Percentiles rank a stretch among this genome's conserved stretches.
Conservation (phyloP, 2,888 invertebrate species). For the Andrena praecox region DNA sequence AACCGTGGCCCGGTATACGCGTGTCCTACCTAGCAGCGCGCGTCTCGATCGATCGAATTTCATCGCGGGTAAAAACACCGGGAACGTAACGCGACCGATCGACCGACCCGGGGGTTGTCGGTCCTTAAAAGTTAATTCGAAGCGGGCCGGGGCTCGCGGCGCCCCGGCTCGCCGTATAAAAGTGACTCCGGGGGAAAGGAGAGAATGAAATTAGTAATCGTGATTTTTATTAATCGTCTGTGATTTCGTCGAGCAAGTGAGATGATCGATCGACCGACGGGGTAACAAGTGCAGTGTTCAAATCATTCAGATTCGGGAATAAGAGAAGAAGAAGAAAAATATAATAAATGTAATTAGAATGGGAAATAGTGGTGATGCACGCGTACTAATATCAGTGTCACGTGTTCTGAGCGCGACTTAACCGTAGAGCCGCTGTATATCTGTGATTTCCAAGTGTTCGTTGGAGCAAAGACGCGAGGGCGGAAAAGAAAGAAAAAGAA, state of each 20-base stretch:
- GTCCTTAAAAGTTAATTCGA: background rate
- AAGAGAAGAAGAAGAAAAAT: conserved; percentile 1
- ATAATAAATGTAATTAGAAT: conserved; percentile 16
- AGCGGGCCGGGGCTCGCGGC: background rate
- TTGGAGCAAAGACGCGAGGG: conserved; percentile 31
- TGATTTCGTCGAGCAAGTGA: conserved; percentile 64
- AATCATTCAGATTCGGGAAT: conserved; percentile 24
- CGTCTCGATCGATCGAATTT: conserved; percentile 15
- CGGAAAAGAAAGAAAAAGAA: conserved; percentile 14
- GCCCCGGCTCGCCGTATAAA: background rate
- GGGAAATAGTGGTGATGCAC: conserved; percentile 48
- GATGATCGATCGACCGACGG: conserved; percentile 18
- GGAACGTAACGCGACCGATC: background rate
- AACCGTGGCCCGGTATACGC: conserved; percentile 54
- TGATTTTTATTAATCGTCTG: conserved; percentile 54
- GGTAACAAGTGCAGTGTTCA: conserved; percentile 65
- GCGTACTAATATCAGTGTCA: conserved; percentile 56
- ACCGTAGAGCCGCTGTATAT: conserved; percentile 49
- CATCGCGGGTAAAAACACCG: background rate
- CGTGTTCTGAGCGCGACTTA: conserved; percentile 62
- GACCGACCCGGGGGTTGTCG: background rate
- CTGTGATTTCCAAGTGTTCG: conserved; percentile 70
- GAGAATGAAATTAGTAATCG: conserved; percentile 1
- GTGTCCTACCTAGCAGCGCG: background rate
- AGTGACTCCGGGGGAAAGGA: background rate